These are phyloP conservation scores for Ctenochaetus hawaiiensis DNA, from an alignment of 2,797 vertebrate species.

Conservation along the genomic window DNA sequence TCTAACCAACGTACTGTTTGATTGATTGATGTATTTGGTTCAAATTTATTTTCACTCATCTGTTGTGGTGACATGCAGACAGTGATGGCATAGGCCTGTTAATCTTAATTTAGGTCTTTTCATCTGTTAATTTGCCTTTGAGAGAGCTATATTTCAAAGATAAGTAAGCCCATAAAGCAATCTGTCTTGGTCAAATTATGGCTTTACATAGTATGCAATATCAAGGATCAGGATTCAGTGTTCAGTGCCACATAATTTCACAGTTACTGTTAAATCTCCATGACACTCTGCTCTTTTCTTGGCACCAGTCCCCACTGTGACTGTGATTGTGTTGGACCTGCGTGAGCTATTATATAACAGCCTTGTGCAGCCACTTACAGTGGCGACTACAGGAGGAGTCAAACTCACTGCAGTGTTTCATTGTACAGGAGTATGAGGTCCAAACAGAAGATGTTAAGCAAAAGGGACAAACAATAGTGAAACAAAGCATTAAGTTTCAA, in stretches of 20 bases:
- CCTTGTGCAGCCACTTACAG: slow-evolving; percentile 30
- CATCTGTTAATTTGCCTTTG: not conserved
- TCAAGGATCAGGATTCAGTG: not conserved
- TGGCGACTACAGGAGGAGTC: slow-evolving; percentile 21
- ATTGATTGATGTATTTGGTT: not conserved
- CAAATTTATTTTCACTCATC: not conserved
- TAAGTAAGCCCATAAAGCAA: not conserved
- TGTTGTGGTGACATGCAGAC: not conserved
- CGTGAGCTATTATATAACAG: slow-evolving; percentile 51
- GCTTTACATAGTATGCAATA: not conserved
- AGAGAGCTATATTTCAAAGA: not conserved
- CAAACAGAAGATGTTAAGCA: slow-evolving; percentile 1
- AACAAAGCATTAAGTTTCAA: not conserved
- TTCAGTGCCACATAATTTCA: not conserved
- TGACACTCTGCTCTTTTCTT: slow-evolving; percentile 45
- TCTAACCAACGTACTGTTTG: not conserved
- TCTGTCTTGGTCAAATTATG: not conserved
- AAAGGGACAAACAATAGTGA: not conserved
- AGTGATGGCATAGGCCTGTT: not conserved
- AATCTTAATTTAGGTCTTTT: not conserved
- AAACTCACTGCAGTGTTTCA: slow-evolving; percentile 8
- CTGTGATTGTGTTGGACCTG: slow-evolving; percentile 43
- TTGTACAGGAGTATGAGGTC: not conserved
- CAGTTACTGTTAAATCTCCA: not conserved
- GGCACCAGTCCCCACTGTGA: slow-evolving; percentile 25